Conservation (phyloP, 2,888 invertebrate species). For the Fragum sueziense region DNA sequence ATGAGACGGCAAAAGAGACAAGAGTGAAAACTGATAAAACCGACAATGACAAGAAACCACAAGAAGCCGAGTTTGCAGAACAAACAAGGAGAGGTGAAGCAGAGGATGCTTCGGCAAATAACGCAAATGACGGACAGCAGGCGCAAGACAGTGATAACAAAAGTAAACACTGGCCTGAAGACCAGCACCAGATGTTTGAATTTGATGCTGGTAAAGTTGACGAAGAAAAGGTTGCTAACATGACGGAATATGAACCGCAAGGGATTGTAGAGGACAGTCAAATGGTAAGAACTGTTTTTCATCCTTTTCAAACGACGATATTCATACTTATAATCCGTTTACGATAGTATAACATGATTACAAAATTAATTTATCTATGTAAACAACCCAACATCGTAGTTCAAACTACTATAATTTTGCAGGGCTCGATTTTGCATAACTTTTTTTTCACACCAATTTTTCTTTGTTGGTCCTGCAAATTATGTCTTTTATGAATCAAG, state of each 20-base stretch:
- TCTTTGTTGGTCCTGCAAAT: too few species aligned
- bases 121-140: not conserved
- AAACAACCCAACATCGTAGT: too few species aligned
- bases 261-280: slow-evolving; percentile 8
- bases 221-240: not conserved
- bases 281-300: not conserved
- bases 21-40: too few species aligned
- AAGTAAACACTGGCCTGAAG: not conserved
- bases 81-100: not conserved
- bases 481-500: too few species aligned
- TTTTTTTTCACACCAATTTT: too few species aligned
- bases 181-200: not conserved
- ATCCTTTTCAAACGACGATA: too few species aligned
- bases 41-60: not conserved
- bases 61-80: not conserved
- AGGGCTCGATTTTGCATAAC: too few species aligned
- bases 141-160: not conserved
- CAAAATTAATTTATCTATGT: too few species aligned
- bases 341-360: not conserved
- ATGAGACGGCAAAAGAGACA: not conserved
- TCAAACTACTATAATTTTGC: too few species aligned
- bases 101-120: not conserved
- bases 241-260: slow-evolving; percentile 3
- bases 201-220: not conserved
- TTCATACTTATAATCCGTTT: not conserved